Percentiles rank a stretch among this genome's conserved stretches.
Evolutionary conservation across 2,888 invertebrate genomes (phyloP).

Genomic region (Tenthredo mesomela): DNA sequence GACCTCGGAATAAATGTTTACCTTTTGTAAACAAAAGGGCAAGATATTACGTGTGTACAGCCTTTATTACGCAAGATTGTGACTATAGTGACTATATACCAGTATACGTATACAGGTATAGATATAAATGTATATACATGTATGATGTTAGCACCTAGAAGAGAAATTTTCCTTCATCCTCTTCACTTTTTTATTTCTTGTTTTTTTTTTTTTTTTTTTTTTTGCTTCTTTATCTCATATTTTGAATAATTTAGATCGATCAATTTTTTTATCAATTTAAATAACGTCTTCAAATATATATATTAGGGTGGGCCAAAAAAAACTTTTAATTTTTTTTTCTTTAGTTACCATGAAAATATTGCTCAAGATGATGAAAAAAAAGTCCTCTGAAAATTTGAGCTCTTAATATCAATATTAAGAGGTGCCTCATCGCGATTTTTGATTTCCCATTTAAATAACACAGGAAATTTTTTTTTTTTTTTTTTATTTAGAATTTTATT

Average conservation of each 20-base stretch:
- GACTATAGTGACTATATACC: not conserved
- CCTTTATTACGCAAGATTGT: conserved; percentile 30
- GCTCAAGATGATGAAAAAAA: too few species aligned
- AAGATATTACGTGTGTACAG: conserved; percentile 23
- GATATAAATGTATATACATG: not conserved
- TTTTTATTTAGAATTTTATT: too few species aligned
- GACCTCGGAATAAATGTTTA: conserved; percentile 37
- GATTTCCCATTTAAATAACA: too few species aligned
- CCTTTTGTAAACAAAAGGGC: conserved; percentile 25
- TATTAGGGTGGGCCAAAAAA: too few species aligned
- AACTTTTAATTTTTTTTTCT: too few species aligned
- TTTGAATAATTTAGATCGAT: not conserved
- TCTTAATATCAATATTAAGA: too few species aligned
- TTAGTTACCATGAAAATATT: too few species aligned
- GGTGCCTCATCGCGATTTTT: too few species aligned
- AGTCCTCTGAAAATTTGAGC: too few species aligned
- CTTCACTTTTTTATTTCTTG: not conserved
- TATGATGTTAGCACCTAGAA: not conserved
- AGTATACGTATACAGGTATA: not conserved
- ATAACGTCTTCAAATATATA: not conserved
- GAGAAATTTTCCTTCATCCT: not conserved
- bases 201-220: not conserved
- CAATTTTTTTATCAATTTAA: too few species aligned
- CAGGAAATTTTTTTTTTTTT: too few species aligned
- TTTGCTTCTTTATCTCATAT: not conserved